Evolutionary conservation across 1,140 invertebrate species (phyloP).

Genomic region (Ptiloglossa arizonensis): DNA sequence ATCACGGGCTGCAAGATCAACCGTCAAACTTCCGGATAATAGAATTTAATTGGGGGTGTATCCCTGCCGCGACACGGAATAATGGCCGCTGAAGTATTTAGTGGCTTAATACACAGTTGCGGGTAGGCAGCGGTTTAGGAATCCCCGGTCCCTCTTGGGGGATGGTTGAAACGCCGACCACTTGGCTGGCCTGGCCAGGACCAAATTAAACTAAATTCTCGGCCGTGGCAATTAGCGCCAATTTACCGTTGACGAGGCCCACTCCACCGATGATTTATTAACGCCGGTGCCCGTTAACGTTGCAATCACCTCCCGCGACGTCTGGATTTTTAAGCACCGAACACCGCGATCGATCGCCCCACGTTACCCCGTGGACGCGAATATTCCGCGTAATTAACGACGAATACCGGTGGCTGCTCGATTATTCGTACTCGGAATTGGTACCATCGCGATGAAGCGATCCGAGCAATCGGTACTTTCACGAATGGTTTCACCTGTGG

Average conservation of each 20-base stretch:
- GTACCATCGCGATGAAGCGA: background rate
- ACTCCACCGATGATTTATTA: conserved; percentile 51
- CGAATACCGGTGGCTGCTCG: conserved; percentile 9
- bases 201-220: conserved; percentile 75
- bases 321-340: conserved; percentile 11
- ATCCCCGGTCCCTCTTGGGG: conserved; percentile 53
- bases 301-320: background rate
- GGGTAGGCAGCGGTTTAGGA: conserved; percentile 50
- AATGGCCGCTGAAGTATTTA: conserved; percentile 51
- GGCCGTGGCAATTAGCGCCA: conserved; percentile 71
- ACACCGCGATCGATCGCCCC: background rate
- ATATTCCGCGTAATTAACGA: conserved; percentile 24
- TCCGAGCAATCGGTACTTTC: background rate
- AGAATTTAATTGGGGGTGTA: conserved; percentile 43
- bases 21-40: conserved; percentile 29
- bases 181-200: conserved; percentile 40
- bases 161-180: conserved; percentile 30
- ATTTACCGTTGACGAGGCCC: conserved; percentile 68
- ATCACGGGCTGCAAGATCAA: conserved; percentile 23
- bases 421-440: conserved; percentile 41
- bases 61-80: conserved; percentile 31
- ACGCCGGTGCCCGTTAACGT: background rate
- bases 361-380: background rate
- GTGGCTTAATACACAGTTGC: conserved; percentile 57
- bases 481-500: too few relatives aligned